Conservation (phyloP, 2,797 vertebrate species). For the Leptoclinus maculatus region DNA sequence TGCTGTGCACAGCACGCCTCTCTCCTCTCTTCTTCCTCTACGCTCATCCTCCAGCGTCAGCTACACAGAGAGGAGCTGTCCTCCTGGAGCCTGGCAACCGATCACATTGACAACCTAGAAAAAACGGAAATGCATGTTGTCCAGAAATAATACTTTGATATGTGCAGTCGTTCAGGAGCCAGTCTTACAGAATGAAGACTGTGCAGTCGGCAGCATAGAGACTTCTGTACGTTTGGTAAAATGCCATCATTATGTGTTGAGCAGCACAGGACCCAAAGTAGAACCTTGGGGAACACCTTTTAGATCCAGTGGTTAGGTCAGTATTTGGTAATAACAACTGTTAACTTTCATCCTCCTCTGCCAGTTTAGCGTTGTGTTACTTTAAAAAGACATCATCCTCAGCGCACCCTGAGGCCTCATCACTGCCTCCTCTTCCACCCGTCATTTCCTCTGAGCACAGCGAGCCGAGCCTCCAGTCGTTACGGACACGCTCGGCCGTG, state of each 20-base stretch:
- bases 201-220: background rate
- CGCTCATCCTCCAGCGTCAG: background rate
- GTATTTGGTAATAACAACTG: background rate
- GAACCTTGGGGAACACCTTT: background rate
- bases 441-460: constrained; percentile 22
- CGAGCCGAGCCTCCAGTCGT: constrained; percentile 8
- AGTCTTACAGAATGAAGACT: background rate
- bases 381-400: constrained; percentile 13
- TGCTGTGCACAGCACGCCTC: background rate
- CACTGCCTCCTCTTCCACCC: constrained; percentile 7
- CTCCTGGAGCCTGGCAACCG: background rate
- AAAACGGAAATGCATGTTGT: too few relatives aligned
- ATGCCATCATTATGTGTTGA: background rate
- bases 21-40: background rate
- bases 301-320: background rate
- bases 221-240: background rate
- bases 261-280: background rate
- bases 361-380: background rate
- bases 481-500: background rate
- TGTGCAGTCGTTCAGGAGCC: background rate
- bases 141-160: background rate
- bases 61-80: background rate
- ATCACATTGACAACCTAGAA: background rate
- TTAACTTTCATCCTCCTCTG: background rate
- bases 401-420: constrained; percentile 8